A percentile compares a stretch with the other conserved stretches of the same genome.
Evolutionary conservation across 2,888 invertebrate genomes (phyloP).

Genomic region (Synergus itoensis): DNA sequence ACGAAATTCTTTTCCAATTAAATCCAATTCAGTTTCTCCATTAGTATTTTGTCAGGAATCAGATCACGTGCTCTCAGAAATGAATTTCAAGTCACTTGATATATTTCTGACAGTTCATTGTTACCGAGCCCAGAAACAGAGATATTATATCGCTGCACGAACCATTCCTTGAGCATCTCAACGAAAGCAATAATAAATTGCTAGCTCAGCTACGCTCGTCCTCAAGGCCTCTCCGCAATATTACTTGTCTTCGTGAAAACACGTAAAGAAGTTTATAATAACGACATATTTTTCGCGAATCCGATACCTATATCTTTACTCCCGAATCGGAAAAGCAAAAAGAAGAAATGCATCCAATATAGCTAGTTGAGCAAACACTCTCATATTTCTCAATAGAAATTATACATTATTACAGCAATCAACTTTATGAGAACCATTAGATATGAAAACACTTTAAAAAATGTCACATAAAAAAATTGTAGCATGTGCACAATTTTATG

Average conservation of each 20-base stretch:
- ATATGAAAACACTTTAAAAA: neutral
- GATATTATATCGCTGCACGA: conserved; percentile 2
- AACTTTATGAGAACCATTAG: neutral
- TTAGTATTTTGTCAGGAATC: neutral
- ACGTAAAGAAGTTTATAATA: neutral
- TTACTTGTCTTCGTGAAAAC: neutral
- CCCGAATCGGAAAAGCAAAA: neutral
- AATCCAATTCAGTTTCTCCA: neutral
- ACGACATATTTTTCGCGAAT: neutral
- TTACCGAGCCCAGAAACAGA: neutral
- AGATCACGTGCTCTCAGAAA: neutral
- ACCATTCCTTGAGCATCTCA: neutral
- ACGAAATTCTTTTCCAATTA: no score
- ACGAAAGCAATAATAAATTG: conserved; percentile 23
- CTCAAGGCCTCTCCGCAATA: neutral
- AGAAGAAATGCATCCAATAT: neutral
- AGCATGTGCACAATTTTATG: neutral
- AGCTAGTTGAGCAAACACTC: neutral
- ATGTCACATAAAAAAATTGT: neutral
- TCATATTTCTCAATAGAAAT: neutral
- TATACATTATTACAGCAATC: neutral
- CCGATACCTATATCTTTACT: neutral
- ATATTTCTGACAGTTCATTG: conserved; percentile 5
- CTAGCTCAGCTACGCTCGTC: neutral
- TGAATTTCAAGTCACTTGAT: neutral